phyloP scores from a whole-genome alignment of 2,888 invertebrate species.

The Scaptomyza cyrtandrae region DNA sequence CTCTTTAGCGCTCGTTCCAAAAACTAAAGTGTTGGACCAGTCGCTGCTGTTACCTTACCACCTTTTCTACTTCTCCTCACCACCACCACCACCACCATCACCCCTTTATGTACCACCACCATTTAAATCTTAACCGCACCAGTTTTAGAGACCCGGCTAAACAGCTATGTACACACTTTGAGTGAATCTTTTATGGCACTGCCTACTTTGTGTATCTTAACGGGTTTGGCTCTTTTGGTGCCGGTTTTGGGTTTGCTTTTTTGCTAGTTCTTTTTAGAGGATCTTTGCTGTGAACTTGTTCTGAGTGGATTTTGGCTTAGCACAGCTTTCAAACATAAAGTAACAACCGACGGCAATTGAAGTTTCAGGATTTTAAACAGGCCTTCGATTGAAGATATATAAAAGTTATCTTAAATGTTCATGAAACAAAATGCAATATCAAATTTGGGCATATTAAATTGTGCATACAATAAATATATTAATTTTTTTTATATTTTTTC shows the following conservation, averaged over 20 bases:
- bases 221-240: constrained; percentile 14
- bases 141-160: constrained; percentile 5
- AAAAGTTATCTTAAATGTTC: no score
- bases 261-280: background rate
- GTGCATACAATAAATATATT: no score
- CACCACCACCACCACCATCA: background rate
- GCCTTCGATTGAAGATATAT: no score
- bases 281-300: constrained; percentile 10
- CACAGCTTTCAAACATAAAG: background rate
- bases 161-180: constrained; percentile 41
- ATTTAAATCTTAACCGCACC: constrained; percentile 6
- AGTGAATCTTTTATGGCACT: constrained; percentile 73
- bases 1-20: constrained; percentile 78
- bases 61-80: background rate
- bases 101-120: background rate
- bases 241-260: no score
- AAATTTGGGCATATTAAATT: no score
- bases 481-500: no score
- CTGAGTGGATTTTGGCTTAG: constrained; percentile 7
- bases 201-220: constrained; percentile 68
- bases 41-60: constrained; percentile 6
- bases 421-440: no score
- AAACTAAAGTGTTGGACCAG: constrained; percentile 77
- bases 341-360: constrained; percentile 58
- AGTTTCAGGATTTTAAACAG: background rate